Evolutionary conservation across 1,140 invertebrate species (phyloP).

Genomic region (Drosophila navojoa): DNA sequence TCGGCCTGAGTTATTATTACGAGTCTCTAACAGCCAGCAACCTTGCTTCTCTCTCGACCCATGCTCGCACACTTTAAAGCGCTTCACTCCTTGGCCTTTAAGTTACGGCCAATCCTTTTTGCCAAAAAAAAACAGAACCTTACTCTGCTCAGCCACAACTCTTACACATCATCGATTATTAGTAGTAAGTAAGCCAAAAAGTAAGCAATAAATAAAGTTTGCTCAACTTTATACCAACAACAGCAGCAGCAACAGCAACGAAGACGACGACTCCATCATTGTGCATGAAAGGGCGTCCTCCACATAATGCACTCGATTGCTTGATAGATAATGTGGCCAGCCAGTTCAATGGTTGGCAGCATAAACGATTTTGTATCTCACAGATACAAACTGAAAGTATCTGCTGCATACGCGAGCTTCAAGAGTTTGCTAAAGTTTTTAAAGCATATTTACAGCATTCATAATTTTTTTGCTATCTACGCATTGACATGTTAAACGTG

Average conservation of each 20-base stretch:
- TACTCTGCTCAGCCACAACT: neutral
- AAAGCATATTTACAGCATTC: slow-evolving; percentile 7
- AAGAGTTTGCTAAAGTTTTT: slow-evolving; percentile 8
- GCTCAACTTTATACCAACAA: slow-evolving; percentile 28
- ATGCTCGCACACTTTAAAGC: slow-evolving; percentile 7
- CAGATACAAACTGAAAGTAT: slow-evolving; percentile 12
- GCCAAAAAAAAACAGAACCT: neutral
- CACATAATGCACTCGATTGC: slow-evolving; percentile 35
- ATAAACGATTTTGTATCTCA: slow-evolving; percentile 28
- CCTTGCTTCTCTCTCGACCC: neutral
- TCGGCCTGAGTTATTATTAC: slow-evolving; percentile 69
- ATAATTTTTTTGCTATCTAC: slow-evolving; percentile 30
- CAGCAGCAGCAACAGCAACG: slow-evolving; percentile 9
- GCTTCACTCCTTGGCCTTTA: neutral
- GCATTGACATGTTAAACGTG: slow-evolving; percentile 18
- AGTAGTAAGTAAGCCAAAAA: slow-evolving; percentile 54
- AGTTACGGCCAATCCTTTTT: slow-evolving; percentile 4
- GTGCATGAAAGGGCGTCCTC: neutral
- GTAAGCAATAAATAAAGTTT: slow-evolving; percentile 51
- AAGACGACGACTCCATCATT: slow-evolving; percentile 2
- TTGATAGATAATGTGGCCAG: slow-evolving; percentile 40
- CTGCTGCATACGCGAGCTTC: neutral
- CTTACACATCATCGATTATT: slow-evolving; percentile 52
- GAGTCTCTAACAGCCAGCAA: slow-evolving; percentile 1
- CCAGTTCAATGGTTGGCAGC: slow-evolving; percentile 39